Evolutionary conservation across 2,797 vertebrate species (phyloP), one percentile per base, ranked within the genome.

Genomic region (Melanotaenia parkinsoni): DNA sequence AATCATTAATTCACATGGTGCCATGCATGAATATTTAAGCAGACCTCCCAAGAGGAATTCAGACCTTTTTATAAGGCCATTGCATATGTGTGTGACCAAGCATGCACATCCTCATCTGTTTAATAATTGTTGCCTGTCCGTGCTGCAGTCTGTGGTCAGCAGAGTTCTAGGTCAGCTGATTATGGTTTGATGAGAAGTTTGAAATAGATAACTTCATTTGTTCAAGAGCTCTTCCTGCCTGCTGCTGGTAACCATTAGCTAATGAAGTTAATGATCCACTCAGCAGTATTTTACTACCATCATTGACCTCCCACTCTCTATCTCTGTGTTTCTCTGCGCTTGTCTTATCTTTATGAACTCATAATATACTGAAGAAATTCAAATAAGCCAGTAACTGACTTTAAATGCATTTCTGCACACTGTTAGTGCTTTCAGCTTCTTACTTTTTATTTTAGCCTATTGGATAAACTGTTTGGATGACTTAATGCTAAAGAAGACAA

Each of bases 181-280:
- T 80, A 85, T 60, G 70, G 20, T 80, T 75, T 77, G 78, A 85
- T 83, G 77, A 86, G 79, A 37, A 40, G 74, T 73, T 76, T 76
- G 68, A 86, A 72, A 81, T 38, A 53, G 74, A 84, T 79, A 81
- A 78, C 80, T 86, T 81, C 4, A 81, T 82, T 85, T 78, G 65
- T 60, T 51, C 30, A n/a, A 56, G 57, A 68, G 57, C 57, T 71
- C 58, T 45, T 57, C 14, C 58, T 45, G 35, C 53, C 76, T 2
- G 69, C 77, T 50, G 80, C 74, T 78, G 79, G 69, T 90, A 81
- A 88, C 88, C 88, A 91, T 93, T 92, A 93, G 89, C 92, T 91
- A 91, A 94, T 92, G 90, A 89, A 86, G 71, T 81, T 86, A 89
- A 88, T 87, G 82, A 90, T 82, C 89, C 84, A 89, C 86, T 92